Evolutionary conservation across 2,888 invertebrate species (phyloP), one percentile per base, ranked within the genome.

Genomic region (Epistrophe eligans): DNA sequence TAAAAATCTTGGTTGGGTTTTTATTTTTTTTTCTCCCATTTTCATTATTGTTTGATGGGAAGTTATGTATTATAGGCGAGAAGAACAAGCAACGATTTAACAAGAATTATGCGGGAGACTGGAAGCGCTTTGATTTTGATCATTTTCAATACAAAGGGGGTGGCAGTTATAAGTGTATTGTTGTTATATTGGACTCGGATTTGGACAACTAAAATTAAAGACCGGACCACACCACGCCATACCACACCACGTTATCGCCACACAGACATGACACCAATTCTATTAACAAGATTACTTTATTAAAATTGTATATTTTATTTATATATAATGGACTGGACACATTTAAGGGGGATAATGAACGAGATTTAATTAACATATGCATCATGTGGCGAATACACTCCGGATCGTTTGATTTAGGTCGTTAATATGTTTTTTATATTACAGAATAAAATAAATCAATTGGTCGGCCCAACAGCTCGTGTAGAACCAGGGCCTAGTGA

Each of bases 51-150:
- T 60, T 32, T 60, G 50, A 45, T 84, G 79, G 67, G 60, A 79
- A 67, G 58, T 79, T 35, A 38, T 74, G 17, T 74, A 17, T 11
- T 50, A 13, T 57, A 66, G 60, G 24, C 24, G 24, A 24, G 24
- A 24, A 62, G 55, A 79, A 79, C 67, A 60, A 74, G 79, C 52
- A 73, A 70, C 55, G 70, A 80, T 79, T 84, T 71, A 80, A 79
- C 67, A 70, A 80, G 57, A 64, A 40, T 80, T 58, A 84, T 84
- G 70, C 80, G 84, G 79, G 84, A 76, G 73, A 84, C 80, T 80
- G 84, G 84, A 84, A 84, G 80, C 74, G 71, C 64, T 74, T 80
- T 80, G 70, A 80, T 84, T 84, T 24, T 74, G 38, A 52, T 60
- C 67, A 64, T 58, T 11, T 9, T 2, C 4, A 52, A 52, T 13